Conservation (phyloP, 2,888 invertebrate genomes). For the Diadromus collaris region DNA sequence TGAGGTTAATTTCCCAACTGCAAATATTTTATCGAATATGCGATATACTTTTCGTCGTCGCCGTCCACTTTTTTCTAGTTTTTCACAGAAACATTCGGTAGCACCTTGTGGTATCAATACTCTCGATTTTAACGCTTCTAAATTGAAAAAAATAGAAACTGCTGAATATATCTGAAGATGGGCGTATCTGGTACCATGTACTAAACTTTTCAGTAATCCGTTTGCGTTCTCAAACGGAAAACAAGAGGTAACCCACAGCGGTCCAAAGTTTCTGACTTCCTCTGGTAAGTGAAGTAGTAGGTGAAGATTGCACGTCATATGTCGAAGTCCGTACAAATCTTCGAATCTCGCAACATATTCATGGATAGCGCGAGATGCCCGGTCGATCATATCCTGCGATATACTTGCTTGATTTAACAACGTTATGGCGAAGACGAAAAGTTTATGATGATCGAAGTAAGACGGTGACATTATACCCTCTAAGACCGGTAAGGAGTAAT, state of each 20-base stretch:
- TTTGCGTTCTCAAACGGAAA: conserved; percentile 63
- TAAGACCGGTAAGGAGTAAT: conserved; percentile 62
- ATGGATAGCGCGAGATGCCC: conserved; percentile 43
- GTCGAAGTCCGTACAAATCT: conserved; percentile 57
- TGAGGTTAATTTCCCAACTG: conserved; percentile 30
- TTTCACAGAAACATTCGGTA: conserved; percentile 17
- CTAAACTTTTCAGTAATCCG: conserved; percentile 56
- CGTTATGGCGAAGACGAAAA: conserved; percentile 58
- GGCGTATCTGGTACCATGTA: conserved; percentile 45
- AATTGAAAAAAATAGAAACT: conserved; percentile 37
- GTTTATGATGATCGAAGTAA: conserved; percentile 60
- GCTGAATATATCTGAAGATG: conserved; percentile 55
- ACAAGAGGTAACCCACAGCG: conserved; percentile 58
- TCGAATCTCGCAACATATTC: conserved; percentile 57
- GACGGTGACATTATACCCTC: conserved; percentile 52
- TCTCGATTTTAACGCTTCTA: conserved; percentile 34
- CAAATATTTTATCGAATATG: conserved; percentile 33
- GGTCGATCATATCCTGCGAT: conserved; percentile 37
- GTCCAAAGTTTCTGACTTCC: conserved; percentile 60
- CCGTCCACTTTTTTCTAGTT: conserved; percentile 21
- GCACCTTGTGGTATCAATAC: conserved; percentile 10
- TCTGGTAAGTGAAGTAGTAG: conserved; percentile 62
- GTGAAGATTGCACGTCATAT: conserved; percentile 64
- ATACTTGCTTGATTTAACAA: conserved; percentile 56
- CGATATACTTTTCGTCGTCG: conserved; percentile 20